Evolutionary conservation across 2,797 vertebrate genomes (phyloP), one percentile per base, ranked within the genome.

Genomic region (Pseudomugil gertrudae): DNA sequence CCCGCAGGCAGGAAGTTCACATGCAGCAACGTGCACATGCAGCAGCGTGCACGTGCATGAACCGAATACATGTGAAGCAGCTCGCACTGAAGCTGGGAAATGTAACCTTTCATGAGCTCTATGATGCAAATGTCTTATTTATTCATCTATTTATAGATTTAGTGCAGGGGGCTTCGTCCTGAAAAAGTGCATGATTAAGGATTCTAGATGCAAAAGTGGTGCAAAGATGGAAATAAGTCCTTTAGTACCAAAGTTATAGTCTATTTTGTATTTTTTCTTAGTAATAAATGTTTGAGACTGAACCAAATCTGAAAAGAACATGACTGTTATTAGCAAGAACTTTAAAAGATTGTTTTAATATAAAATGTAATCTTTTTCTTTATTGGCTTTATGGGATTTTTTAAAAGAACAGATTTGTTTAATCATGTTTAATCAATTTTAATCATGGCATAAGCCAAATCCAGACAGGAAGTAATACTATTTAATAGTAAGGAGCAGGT

Each of bases 21-120:
- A 47, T 57, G 47, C 61, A 27, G 47, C 29, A 33, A 30, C 23
- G 15, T 26, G 38, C 55, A 57, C 35, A 43, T 32, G 4, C n/a
- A n/a, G n/a, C n/a, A 43, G 27, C 8, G 60, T 10, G 29, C 6
- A 23, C 56, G 29, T 5, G 13, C 21, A 30, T 5, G 9, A 29
- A 53, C 1, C 1, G 19, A 50, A 67, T 30, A 60, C 50, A 40
- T 14, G 4, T 23, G 14, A 57, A 61, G 33, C 55, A 55, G 36
- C 29, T 15, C 45, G 56, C 23, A 64, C 72, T 66, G 43, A 63
- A 54, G 36, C 77, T 66, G 43, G 33, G 0, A 19, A 56, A 53
- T 40, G 33, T 79, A 78, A 82, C 74, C 80, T 86, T 83, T 81
- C n/a, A 68, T 54, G 40, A 63, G 63, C 58, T 73, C 53, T 73